phyloP scores from a whole-genome alignment of 2,888 invertebrate species.

The Girardia tigrina region DNA sequence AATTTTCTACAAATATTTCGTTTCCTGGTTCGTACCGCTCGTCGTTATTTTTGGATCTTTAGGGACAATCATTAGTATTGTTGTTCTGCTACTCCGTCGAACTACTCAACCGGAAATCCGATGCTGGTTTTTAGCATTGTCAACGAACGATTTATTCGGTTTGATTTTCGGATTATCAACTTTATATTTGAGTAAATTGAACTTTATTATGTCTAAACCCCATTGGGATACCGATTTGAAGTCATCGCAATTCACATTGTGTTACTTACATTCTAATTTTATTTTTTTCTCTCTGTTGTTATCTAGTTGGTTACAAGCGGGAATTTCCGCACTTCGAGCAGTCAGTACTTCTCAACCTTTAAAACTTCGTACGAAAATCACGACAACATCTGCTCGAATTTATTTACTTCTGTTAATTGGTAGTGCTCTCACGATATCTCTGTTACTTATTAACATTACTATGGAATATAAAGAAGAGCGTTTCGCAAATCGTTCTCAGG shows the following conservation, averaged over 20 bases:
- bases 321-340: constrained; percentile 31
- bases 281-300: constrained; percentile 31
- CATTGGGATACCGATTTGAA: not conserved
- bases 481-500: constrained; percentile 5
- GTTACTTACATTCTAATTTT: constrained; percentile 25
- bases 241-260: not conserved
- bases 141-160: constrained; percentile 29
- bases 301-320: constrained; percentile 34
- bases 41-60: constrained; percentile 29
- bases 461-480: constrained; percentile 29
- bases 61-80: constrained; percentile 33
- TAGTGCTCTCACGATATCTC: constrained; percentile 26
- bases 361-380: constrained; percentile 28
- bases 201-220: constrained; percentile 20
- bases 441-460: constrained; percentile 28
- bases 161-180: constrained; percentile 28
- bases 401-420: constrained; percentile 16
- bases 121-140: constrained; percentile 35
- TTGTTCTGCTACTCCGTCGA: constrained; percentile 27
- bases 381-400: constrained; percentile 21
- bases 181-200: constrained; percentile 27
- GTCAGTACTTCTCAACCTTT: constrained; percentile 29
- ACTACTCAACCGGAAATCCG: constrained; percentile 34
- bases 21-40: constrained; percentile 34
- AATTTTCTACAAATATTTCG: constrained; percentile 32